A percentile compares a stretch with the other conserved stretches of the same genome.
Evolutionary conservation across 2,797 vertebrate species (phyloP).

Genomic region (Kryptopterus vitreolus): DNA sequence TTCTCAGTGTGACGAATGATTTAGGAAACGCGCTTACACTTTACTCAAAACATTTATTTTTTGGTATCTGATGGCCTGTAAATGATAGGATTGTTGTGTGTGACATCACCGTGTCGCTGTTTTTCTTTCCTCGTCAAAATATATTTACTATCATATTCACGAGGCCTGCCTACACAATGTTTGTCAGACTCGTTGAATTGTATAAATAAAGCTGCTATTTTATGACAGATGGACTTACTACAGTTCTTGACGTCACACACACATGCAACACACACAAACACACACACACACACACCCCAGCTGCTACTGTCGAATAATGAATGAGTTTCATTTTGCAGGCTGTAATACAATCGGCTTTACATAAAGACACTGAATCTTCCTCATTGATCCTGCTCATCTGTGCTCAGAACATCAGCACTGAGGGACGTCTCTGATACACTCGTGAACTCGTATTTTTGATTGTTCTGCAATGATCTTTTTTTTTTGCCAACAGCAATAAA

Average conservation of each 20-base stretch:
- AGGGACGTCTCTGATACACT: not conserved
- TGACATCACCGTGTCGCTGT: slow-evolving; percentile 18
- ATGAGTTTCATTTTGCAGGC: slow-evolving; percentile 56
- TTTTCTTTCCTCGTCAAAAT: slow-evolving; percentile 8
- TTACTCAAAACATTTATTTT: not conserved
- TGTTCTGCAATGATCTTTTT: not conserved
- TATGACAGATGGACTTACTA: slow-evolving; percentile 62
- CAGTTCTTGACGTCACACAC: slow-evolving; percentile 53
- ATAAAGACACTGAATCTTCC: slow-evolving; percentile 49
- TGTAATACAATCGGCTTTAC: slow-evolving; percentile 55
- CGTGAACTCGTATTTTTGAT: not conserved
- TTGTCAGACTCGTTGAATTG: slow-evolving; percentile 38
- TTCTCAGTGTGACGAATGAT: not conserved
- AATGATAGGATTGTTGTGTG: not conserved
- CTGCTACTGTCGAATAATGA: slow-evolving; percentile 58
- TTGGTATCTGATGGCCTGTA: not conserved
- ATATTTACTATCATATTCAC: slow-evolving; percentile 29
- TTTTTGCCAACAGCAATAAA: not conserved
- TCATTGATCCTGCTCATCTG: slow-evolving; percentile 49
- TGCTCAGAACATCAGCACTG: slow-evolving; percentile 8
- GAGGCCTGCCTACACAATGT: slow-evolving; percentile 42
- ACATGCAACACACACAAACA: slow-evolving; percentile 38
- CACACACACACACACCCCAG: slow-evolving; percentile 45
- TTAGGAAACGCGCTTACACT: too few relatives aligned
- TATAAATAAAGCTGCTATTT: slow-evolving; percentile 54